Base-by-base conservation (phyloP, 2,113 vertebrate genomes). In the Psephotus haematonotus region DNA sequence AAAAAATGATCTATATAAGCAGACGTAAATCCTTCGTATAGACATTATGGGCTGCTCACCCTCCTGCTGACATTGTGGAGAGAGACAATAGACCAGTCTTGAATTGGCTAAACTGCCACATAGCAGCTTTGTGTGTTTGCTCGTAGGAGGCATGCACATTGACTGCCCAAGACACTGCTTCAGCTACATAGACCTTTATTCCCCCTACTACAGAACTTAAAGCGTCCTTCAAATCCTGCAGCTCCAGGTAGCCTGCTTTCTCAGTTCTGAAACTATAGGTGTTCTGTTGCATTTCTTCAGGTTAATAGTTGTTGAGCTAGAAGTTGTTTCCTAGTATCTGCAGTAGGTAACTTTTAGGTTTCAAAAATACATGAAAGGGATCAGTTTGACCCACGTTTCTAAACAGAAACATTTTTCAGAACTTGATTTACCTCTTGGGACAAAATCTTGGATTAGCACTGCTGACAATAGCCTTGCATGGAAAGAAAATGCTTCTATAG, bases 51-150 rank as follows among this genome's bases (percentile, higher is more conserved):
- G 46, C 82, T 93, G 90, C 87, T 95, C 92, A 94, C 85, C 60
- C 92, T 88, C 92, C 96, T 75, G 95, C 93, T 92, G 95, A 78
- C 72, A 86, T 64, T 53, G 59, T 50, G 13, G 49, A 88, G 57
- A 86, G 89, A 96, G 72, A 96, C 94, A 96, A 86, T 90, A 88
- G 88, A 80, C 95, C 87, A 90, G 82, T 67, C 92, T 53, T 83
- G 84, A 96, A 96, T 93, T 93, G 93, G 75, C 79, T 77, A 6
- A 95, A 63, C 68, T 83, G 94, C 88, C 88, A 78, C 33, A 78
- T 60, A 74, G 82, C 86, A 88, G 94, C 95, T 96, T 92, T 93
- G 90, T 95, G 84, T 85, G 60, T 59, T 87, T 78, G 92, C 63
- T 96, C 24, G 4, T 88, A 83, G 88, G 46, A 93, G 68, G 92